phyloP scores from a whole-genome alignment of 2,113 vertebrate genomes.

The Telmatochromis bifrenatus region DNA sequence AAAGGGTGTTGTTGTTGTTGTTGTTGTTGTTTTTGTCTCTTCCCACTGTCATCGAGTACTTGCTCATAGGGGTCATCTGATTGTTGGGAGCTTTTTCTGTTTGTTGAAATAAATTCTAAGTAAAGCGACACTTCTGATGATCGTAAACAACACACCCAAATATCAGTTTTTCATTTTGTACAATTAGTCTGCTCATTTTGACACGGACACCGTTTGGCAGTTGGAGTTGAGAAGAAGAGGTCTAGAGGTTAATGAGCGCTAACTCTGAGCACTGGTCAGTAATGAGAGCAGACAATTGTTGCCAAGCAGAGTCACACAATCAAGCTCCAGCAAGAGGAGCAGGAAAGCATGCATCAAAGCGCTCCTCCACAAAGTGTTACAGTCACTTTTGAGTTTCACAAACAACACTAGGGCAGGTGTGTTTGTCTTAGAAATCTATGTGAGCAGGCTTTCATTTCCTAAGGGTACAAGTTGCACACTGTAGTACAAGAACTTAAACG shows the following conservation, averaged over 20 bases:
- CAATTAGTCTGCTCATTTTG: neutral
- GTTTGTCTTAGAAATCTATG: neutral
- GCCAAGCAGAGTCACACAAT: neutral
- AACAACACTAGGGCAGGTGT: neutral
- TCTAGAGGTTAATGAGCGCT: slow-evolving; percentile 36
- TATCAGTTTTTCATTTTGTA: neutral
- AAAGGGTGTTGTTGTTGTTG: neutral
- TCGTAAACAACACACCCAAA: neutral
- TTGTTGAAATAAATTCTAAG: neutral
- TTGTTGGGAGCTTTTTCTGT: neutral
- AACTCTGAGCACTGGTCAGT: slow-evolving; percentile 4
- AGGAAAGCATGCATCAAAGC: neutral
- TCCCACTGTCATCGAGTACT: neutral
- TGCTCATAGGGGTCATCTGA: neutral
- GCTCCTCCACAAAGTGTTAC: neutral
- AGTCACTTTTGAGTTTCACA: neutral
- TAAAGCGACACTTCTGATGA: neutral
- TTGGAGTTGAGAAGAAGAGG: neutral
- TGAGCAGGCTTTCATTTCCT: neutral
- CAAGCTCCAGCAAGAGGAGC: neutral
- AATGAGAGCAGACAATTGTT: slow-evolving; percentile 33
- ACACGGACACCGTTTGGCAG: neutral
- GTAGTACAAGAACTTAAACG: neutral
- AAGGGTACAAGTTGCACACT: neutral
- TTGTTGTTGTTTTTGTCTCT: neutral